Evolutionary conservation across 2,797 vertebrate genomes (phyloP), one percentile per base, ranked within the genome.

Genomic region (Psittacula derbiana): DNA sequence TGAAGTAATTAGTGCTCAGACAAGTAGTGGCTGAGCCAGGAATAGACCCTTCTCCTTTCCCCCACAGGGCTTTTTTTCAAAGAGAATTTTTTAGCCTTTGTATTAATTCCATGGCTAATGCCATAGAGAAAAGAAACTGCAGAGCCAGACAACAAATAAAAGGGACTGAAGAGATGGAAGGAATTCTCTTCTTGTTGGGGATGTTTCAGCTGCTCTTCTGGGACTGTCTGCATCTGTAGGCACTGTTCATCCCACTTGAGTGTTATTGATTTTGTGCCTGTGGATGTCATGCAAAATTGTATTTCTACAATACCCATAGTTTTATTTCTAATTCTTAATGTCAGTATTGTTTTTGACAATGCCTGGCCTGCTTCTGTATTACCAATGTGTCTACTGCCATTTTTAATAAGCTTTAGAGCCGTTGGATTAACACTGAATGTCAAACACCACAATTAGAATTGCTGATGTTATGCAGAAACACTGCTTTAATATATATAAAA

Each of bases 361-460:
- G 95, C 96, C 10, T 24, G 87, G 96, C 58, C 94, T 82, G 53
- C 38, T 87, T 72, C 83, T 87, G 18, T 64, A 84, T 82, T 92
- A 90, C 67, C 88, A 89, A 4, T 84, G 84, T 16, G 11, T 93
- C 91, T 74, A 10, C 69, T 97, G 95, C 83, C 49, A 44, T 97
- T 97, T 97, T 95, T 97, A 97, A 95, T 97, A 97, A 97, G 76
- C 88, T 96, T 94, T 94, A 90, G 88, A 97, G 89, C 74, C 10
- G 15, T 52, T 80, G 90, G 96, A 97, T 97, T 97, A 97, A 93
- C 86, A 86, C 72, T 81, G 96, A 97, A 97, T 97, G 95, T 96
- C 95, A 98, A 95, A 89, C 33, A 75, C 52, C 55, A 83, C 92
- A 92, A 94, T 96, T 86, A 97, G 94, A 98, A 97, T 96, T 95